Conservation (phyloP, 2,888 invertebrate species). For the Geophilus truncorum region DNA sequence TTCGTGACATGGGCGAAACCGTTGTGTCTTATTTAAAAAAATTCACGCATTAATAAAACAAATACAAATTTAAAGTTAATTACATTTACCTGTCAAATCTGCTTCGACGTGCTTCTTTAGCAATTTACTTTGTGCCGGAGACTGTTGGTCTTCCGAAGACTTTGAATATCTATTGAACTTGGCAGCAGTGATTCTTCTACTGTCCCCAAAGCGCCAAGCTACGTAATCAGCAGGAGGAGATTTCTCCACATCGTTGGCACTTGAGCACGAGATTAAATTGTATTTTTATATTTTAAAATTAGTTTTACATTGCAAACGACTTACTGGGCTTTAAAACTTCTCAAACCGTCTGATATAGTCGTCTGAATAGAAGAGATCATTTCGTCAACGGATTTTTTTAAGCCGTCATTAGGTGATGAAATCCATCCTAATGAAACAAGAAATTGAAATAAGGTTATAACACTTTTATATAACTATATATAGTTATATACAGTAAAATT, state of each 20-base stretch:
- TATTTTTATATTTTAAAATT: neutral
- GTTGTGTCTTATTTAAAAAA: too few species aligned
- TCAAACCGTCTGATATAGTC: neutral
- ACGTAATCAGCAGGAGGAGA: neutral
- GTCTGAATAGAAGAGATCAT: neutral
- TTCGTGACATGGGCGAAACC: too few species aligned
- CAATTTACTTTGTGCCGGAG: neutral
- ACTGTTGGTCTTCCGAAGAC: neutral
- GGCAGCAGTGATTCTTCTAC: neutral
- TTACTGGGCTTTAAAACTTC: neutral
- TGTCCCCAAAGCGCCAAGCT: constrained; percentile 15
- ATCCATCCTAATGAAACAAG: neutral
- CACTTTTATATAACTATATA: too few species aligned
- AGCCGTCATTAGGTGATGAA: neutral
- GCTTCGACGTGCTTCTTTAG: neutral
- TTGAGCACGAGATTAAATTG: neutral
- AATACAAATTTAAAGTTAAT: too few species aligned
- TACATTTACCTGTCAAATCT: neutral
- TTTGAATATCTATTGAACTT: neutral
- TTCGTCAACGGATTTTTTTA: neutral
- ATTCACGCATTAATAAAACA: too few species aligned
- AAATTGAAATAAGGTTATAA: too few species aligned
- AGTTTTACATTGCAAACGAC: neutral
- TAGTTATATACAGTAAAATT: too few species aligned
- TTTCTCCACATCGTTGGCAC: neutral